Evolutionary conservation across 2,113 vertebrate species (phyloP).

Genomic region (Macquaria ambigua): DNA sequence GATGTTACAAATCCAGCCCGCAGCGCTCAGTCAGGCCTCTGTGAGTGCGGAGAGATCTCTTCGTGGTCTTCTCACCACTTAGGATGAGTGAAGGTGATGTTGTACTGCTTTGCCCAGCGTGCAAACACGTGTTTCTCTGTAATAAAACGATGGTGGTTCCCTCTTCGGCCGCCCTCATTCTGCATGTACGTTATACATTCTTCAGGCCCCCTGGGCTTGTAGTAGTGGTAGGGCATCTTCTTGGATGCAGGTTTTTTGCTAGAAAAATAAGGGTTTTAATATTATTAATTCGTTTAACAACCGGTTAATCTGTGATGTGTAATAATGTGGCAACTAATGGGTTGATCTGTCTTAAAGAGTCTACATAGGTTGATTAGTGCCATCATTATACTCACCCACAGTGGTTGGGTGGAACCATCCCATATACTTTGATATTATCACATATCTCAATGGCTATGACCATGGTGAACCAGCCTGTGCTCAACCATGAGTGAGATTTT

Average conservation of each 20-base stretch:
- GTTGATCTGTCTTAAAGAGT: background rate
- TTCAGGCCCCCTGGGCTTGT: conserved; percentile 92
- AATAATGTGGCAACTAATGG: background rate
- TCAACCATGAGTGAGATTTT: conserved; percentile 96
- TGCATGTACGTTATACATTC: conserved; percentile 94
- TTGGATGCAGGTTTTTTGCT: conserved; percentile 85
- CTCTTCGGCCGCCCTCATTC: conserved; percentile 90
- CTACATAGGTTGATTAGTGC: background rate
- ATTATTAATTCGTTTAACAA: background rate
- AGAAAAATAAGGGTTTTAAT: background rate
- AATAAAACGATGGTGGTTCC: conserved; percentile 98
- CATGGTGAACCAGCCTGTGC: conserved; percentile 99
- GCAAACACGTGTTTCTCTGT: conserved; percentile 97
- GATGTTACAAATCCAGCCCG: background rate
- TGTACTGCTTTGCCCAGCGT: conserved; percentile 94
- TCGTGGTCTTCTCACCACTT: conserved; percentile 82
- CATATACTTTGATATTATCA: conserved; percentile 94
- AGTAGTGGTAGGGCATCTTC: conserved; percentile 96
- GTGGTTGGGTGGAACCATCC: conserved; percentile 95
- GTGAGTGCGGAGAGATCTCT: background rate
- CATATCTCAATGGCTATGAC: conserved; percentile 95
- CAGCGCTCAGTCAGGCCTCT: background rate
- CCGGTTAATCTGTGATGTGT: background rate
- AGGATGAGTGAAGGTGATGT: conserved; percentile 94
- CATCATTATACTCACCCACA: conserved; percentile 87